Conservation (phyloP, 2,797 vertebrate genomes). For the Gambusia yucatana region DNA sequence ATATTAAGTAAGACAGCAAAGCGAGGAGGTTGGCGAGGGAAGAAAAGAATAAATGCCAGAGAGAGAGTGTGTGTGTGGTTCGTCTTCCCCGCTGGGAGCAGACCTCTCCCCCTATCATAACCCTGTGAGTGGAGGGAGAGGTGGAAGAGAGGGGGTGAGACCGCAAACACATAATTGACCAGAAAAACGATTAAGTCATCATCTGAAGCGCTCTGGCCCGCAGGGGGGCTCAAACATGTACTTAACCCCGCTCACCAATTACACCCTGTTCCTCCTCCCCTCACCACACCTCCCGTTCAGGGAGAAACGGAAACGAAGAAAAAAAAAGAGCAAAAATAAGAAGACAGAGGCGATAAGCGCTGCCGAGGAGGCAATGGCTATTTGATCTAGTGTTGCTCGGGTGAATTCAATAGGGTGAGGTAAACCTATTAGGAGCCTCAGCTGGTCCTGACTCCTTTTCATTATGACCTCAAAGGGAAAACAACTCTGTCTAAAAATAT, state of each 20-base stretch:
- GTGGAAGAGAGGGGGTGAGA: slow-evolving; percentile 69
- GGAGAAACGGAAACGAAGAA: slow-evolving; percentile 43
- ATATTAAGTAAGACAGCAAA: slow-evolving; percentile 72
- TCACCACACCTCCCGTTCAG: slow-evolving; percentile 55
- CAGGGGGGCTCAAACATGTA: slow-evolving; percentile 98
- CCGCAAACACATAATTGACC: slow-evolving; percentile 96
- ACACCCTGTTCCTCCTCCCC: slow-evolving; percentile 82
- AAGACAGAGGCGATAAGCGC: slow-evolving; percentile 63
- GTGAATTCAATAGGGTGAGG: slow-evolving; percentile 90
- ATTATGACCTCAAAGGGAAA: slow-evolving; percentile 89
- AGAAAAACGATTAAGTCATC: slow-evolving; percentile 99
- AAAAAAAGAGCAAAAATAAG: slow-evolving; percentile 59
- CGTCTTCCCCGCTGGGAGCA: slow-evolving; percentile 72
- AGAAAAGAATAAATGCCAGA: slow-evolving; percentile 19
- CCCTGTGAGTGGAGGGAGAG: slow-evolving; percentile 66
- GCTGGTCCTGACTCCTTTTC: slow-evolving; percentile 59
- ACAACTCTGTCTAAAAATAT: slow-evolving; percentile 77
- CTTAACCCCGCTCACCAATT: slow-evolving; percentile 99
- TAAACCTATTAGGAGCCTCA: slow-evolving; percentile 90
- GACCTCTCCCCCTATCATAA: slow-evolving; percentile 73
- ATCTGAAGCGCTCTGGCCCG: slow-evolving; percentile 95
- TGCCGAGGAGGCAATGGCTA: slow-evolving; percentile 85
- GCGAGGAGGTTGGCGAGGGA: slow-evolving; percentile 21
- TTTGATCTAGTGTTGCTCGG: slow-evolving; percentile 93
- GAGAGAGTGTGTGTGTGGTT: slow-evolving; percentile 54